Conservation (phyloP, 2,797 vertebrate species). For the Pangasius mekongensis region DNA sequence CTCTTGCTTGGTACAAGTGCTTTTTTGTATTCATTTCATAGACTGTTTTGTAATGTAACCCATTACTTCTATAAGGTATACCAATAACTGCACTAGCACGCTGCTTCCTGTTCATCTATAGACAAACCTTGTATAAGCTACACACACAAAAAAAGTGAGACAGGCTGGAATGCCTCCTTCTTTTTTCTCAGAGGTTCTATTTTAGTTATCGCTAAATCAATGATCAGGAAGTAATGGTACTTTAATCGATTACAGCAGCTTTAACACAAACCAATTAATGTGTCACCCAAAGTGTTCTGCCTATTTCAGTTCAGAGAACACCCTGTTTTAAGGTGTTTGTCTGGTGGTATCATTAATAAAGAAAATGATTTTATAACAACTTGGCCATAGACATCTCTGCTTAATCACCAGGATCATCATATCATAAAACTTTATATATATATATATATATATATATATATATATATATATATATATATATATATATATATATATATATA, state of each 20-base stretch:
- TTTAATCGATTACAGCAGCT: background rate
- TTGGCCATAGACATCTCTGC: background rate
- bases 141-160: background rate
- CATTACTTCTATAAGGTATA: background rate
- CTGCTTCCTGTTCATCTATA: background rate
- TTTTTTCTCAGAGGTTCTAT: background rate
- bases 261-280: background rate
- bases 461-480: too few species aligned
- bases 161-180: background rate
- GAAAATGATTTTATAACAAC: background rate
- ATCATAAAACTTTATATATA: background rate
- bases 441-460: too few species aligned
- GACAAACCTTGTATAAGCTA: background rate
- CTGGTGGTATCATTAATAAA: background rate
- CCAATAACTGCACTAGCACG: background rate
- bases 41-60: background rate
- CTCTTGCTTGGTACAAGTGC: background rate
- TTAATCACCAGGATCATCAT: background rate
- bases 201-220: background rate
- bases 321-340: background rate
- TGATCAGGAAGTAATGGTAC: background rate
- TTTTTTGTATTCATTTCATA: background rate
- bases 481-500: too few species aligned
- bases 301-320: background rate
- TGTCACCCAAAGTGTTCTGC: background rate